Base-by-base conservation (phyloP, 1,140 invertebrate species). In the Meteorus sp. region DNA sequence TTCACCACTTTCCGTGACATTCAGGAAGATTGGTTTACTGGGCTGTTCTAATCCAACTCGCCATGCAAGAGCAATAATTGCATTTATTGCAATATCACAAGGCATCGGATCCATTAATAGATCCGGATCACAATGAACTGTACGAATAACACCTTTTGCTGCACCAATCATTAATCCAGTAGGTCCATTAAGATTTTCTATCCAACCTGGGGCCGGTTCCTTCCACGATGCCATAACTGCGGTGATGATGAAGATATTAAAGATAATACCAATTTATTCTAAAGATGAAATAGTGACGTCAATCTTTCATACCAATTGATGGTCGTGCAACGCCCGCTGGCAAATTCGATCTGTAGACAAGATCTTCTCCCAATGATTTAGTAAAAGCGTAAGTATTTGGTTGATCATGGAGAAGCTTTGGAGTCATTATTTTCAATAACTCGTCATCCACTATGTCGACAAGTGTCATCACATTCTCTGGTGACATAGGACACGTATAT, bases 141-240 rank as follows among this genome's bases (percentile, higher is more conserved):
- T 84, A 2, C 86, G 82, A 9, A 94, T 82, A 0, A 93, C 82
- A 58, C 93, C 94, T 77, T 93, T 94, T 43, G 91, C 91, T 57
- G 86, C 88, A 0, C 85, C 89, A 25, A 90, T 83, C 63, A 92
- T 78, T 2, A 92, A 67, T 2, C 90, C 94, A 41, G 93, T 95
- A 0, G 94, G 92, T 25, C 95, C 95, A 74, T 97, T 97, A 47
- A 94, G 82, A 64, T 95, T 97, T 72, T 98, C 95, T 11, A 97
- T 89, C 95, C 95, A 98, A 15, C 95, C 93, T 1, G 85, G 83
- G 19, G 85, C 71, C 0, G 90, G 90, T 66, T 91, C 88, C 63
- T 86, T 86, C 78, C 82, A 85, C 1, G 87, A 81, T 2, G 88
- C 85, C 1, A 82, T 82, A 1, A 92, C 89, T 88, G 23, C 13